Conservation (phyloP, 2,888 invertebrate genomes). For the Itoplectis maculator region DNA sequence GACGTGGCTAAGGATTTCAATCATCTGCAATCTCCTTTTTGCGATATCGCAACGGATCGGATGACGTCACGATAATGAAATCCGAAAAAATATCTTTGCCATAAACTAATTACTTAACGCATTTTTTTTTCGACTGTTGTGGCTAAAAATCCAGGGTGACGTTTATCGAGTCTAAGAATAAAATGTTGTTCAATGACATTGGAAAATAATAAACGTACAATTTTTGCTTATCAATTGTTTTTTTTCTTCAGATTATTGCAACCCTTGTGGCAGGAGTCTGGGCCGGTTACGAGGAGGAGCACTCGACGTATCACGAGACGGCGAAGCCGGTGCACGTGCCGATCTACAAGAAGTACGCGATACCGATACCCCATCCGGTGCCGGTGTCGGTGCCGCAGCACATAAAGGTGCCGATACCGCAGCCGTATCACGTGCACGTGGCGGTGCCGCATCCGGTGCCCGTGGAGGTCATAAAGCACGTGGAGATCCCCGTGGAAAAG, state of each 20-base stretch:
- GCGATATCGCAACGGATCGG: too few species aligned
- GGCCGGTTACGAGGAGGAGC: slow-evolving; percentile 78
- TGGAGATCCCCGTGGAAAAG: slow-evolving; percentile 87
- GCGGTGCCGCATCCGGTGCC: slow-evolving; percentile 82
- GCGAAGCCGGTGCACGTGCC: slow-evolving; percentile 81
- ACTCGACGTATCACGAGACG: slow-evolving; percentile 81
- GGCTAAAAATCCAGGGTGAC: too few species aligned
- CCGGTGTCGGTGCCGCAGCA: slow-evolving; percentile 86
- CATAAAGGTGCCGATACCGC: slow-evolving; percentile 87
- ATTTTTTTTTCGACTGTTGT: too few species aligned
- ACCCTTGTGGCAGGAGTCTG: slow-evolving; percentile 71
- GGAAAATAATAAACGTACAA: too few species aligned
- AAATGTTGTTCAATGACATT: neutral
- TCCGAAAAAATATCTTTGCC: too few species aligned
- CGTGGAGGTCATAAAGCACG: slow-evolving; percentile 85
- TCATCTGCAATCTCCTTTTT: too few species aligned
- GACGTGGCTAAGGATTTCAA: neutral
- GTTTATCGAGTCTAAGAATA: too few species aligned
- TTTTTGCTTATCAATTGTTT: neutral
- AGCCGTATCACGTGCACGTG: slow-evolving; percentile 87
- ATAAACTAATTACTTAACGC: too few species aligned
- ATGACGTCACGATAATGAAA: too few species aligned
- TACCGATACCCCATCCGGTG: slow-evolving; percentile 87
- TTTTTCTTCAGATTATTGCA: slow-evolving; percentile 74
- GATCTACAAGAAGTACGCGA: slow-evolving; percentile 83